Conservation (phyloP, 2,113 vertebrate species). For the Sitta europaea region DNA sequence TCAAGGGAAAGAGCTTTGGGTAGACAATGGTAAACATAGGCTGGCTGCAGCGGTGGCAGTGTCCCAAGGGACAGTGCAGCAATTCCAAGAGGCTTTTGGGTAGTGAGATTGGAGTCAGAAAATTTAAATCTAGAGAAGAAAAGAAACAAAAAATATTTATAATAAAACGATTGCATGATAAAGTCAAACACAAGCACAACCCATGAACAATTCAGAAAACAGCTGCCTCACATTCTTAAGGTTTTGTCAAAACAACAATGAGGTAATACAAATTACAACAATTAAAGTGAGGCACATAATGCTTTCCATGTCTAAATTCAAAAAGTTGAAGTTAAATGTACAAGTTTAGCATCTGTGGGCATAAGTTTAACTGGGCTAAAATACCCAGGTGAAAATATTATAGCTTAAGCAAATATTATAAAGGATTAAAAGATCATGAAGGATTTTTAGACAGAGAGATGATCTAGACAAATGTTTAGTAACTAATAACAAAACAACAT, state of each 20-base stretch:
- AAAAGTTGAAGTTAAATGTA: not conserved
- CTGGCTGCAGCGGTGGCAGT: conserved; percentile 94
- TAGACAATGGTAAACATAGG: conserved; percentile 97
- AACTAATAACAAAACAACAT: not conserved
- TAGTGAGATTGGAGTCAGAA: conserved; percentile 82
- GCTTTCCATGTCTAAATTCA: not conserved
- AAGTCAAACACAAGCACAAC: not conserved
- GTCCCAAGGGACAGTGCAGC: conserved; percentile 88
- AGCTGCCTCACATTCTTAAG: not conserved
- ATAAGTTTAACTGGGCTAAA: not conserved
- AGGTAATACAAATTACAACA: not conserved
- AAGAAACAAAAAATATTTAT: conserved; percentile 17
- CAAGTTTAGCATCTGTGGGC: not conserved
- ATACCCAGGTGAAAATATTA: not conserved
- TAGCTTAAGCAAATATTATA: not conserved
- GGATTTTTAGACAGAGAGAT: not conserved
- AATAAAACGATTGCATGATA: not conserved
- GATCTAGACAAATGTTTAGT: not conserved
- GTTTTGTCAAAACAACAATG: not conserved
- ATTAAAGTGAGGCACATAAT: not conserved
- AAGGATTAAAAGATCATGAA: not conserved
- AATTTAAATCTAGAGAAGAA: conserved; percentile 75
- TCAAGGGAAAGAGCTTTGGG: conserved; percentile 92
- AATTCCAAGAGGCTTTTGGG: conserved; percentile 89
- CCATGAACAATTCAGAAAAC: not conserved